Evolutionary conservation across 2,888 invertebrate species (phyloP), one percentile per base, ranked within the genome.

Genomic region (Meiosimyza decipiens): DNA sequence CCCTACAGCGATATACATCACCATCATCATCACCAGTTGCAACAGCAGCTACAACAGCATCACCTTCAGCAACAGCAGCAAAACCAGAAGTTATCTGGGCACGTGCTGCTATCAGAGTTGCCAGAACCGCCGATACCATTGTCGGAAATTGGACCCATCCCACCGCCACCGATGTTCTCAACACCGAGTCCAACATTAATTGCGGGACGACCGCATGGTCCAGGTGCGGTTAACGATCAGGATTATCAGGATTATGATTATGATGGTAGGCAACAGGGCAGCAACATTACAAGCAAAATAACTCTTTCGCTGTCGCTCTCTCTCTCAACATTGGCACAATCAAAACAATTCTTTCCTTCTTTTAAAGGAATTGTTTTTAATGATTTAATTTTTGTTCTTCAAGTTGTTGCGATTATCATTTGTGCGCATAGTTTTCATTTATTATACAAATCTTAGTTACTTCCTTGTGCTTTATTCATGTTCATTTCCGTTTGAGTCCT

Each of bases 131-230:
- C 96, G 80, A 96, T 96, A 84, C 95, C 95, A 71, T 89, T 96
- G 77, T 95, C 95, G 78, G 96, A 97, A 84, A 96, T 97, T 87
- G 96, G 96, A 77, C 96, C 96, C 79, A 95, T 95, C 87, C 95
- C 95, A 83, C 96, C 96, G 82, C 96, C 96, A 83, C 96, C 96
- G 79, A 97, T 97, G 96, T 96, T 97, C 90, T 95, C 95, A 88
- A 95, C 95, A 82, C 94, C 94, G 78, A 94, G 93, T 87, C 94
- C 93, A 77, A 90, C 89, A 77, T 88, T 93, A 80, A 88, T 91
- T 76, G 87, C 89, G 78, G 89, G 90, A 81, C 90, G 89, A 79
- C 87, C 87, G 76, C 88, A 89, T 80, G 87, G 87, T 76, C 87
- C 87, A 77, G 87, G 86, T 79, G 85, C 85, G 75, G 81, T 85